These are phyloP conservation scores for Sceloporus undulatus DNA, from an alignment of 2,113 vertebrate species.

Conservation along the genomic window DNA sequence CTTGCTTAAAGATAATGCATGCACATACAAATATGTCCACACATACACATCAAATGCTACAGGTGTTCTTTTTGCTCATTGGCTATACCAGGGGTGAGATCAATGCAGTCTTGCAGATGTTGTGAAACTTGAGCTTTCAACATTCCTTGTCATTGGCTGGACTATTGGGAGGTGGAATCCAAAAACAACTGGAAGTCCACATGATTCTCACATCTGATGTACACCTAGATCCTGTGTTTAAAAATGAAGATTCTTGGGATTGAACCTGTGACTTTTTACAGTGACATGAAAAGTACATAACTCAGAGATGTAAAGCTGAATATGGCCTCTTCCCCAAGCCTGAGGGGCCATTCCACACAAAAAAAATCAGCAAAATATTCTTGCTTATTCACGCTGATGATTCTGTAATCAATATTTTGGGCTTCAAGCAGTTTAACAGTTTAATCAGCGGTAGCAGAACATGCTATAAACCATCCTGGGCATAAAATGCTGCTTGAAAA, in stretches of 20 bases:
- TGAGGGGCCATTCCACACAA: no score
- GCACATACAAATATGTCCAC: not conserved
- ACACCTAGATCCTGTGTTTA: not conserved
- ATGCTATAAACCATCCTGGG: no score
- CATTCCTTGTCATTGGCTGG: no score
- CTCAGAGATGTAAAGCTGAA: not conserved
- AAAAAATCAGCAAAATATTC: not conserved
- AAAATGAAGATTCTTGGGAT: not conserved
- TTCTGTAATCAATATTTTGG: not conserved
- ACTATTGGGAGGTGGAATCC: no score
- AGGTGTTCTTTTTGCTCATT: not conserved
- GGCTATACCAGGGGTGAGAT: no score
- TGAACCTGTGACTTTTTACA: not conserved
- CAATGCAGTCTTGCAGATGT: no score
- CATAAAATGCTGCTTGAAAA: no score
- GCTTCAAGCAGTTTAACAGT: not conserved
- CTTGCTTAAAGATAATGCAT: not conserved
- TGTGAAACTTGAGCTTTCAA: no score
- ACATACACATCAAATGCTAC: not conserved
- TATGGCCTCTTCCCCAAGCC: no score
- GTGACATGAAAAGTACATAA: not conserved
- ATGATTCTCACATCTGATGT: not conserved
- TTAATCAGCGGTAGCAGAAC: no score
- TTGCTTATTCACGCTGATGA: not conserved
- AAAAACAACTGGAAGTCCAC: no score